phyloP scores from a whole-genome alignment of 1,140 invertebrate genomes.

The Rhynchophorus ferrugineus region DNA sequence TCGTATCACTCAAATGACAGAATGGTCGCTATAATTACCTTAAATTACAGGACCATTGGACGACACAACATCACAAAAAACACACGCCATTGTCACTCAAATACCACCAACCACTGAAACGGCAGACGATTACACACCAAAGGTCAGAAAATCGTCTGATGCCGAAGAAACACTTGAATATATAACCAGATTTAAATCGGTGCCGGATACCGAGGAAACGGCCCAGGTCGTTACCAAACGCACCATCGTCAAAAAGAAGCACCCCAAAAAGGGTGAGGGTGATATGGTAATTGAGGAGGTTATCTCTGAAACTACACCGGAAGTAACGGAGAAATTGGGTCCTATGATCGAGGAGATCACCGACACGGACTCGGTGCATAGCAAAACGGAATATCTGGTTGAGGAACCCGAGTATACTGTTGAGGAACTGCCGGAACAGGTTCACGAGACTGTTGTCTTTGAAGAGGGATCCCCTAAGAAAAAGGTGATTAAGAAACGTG shows the following conservation, averaged over 20 bases:
- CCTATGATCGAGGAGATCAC: constrained; percentile 27
- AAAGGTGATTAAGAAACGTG: no score
- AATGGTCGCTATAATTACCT: constrained; percentile 10
- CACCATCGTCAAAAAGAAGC: constrained; percentile 44
- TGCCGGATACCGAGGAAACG: constrained; percentile 42
- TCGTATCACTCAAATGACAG: neutral
- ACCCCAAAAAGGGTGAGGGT: constrained; percentile 35
- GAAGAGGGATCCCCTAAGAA: constrained; percentile 10
- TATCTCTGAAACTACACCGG: constrained; percentile 36
- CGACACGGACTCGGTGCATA: no score
- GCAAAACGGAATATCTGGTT: neutral
- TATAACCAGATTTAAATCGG: constrained; percentile 46
- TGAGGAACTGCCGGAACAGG: constrained; percentile 39
- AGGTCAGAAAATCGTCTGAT: constrained; percentile 31
- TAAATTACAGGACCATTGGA: constrained; percentile 39
- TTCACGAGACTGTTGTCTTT: constrained; percentile 26
- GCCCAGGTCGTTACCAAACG: constrained; percentile 47
- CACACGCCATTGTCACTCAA: constrained; percentile 37
- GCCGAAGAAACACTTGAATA: constrained; percentile 50
- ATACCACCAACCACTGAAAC: constrained; percentile 26
- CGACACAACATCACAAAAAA: constrained; percentile 37
- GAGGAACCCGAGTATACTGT: constrained; percentile 7
- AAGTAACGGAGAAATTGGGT: constrained; percentile 27
- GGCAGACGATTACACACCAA: constrained; percentile 31
- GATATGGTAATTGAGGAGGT: constrained; percentile 40